Evolutionary conservation across 2,888 invertebrate species (phyloP).

Genomic region (Trachelus iudaicus): DNA sequence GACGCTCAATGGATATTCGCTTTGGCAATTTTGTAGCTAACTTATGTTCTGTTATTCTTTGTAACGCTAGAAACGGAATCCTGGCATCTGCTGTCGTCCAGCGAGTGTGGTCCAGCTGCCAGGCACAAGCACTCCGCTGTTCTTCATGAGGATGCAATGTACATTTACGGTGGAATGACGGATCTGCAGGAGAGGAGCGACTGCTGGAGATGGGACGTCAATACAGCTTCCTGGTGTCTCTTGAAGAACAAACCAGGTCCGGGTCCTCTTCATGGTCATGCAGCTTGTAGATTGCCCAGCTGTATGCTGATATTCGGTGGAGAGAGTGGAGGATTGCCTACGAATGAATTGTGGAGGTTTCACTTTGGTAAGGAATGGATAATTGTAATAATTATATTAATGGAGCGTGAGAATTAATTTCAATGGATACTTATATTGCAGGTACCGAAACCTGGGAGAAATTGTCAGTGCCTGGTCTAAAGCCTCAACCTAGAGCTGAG

Average conservation of each 20-base stretch:
- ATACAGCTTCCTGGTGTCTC: conserved; percentile 73
- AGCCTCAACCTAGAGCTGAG: conserved; percentile 78
- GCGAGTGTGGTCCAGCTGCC: conserved; percentile 72
- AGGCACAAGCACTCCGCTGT: conserved; percentile 89
- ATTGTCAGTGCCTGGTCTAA: conserved; percentile 70
- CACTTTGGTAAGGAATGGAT: conserved; percentile 75
- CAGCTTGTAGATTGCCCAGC: conserved; percentile 80
- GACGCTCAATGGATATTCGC: neutral
- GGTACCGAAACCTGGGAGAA: conserved; percentile 83
- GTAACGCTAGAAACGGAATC: conserved; percentile 77
- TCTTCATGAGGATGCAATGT: conserved; percentile 81
- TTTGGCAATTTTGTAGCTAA: no score
- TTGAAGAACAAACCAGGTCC: conserved; percentile 75
- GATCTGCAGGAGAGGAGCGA: conserved; percentile 82
- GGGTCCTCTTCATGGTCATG: conserved; percentile 80
- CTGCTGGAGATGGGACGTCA: conserved; percentile 82
- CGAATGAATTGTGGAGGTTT: conserved; percentile 85
- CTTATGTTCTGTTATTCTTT: neutral
- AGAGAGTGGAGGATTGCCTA: conserved; percentile 76
- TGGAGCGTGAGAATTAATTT: neutral
- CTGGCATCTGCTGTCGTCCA: conserved; percentile 76
- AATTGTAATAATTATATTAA: neutral
- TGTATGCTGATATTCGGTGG: conserved; percentile 86
- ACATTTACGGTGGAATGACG: conserved; percentile 90
- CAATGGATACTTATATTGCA: conserved; percentile 49